Conservation (phyloP, 2,888 invertebrate species). For the Fissipunctia ypsillon region DNA sequence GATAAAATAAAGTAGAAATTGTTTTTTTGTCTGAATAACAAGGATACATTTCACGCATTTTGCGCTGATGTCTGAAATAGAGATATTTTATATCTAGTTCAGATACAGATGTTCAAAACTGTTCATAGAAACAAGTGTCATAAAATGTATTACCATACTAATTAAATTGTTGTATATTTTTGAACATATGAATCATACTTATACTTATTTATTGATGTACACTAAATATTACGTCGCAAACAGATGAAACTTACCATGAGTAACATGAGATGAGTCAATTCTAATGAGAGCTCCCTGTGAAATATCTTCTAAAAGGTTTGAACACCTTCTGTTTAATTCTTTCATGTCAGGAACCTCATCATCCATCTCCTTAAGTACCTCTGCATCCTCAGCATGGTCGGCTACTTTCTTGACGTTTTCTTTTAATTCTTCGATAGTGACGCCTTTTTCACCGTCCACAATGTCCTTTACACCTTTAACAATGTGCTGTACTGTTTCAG, state of each 20-base stretch:
- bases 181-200: too few species aligned
- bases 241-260: constrained; percentile 80
- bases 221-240: background rate
- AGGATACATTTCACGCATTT: background rate
- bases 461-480: constrained; percentile 19
- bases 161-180: too few species aligned
- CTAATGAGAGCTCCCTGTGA: constrained; percentile 88
- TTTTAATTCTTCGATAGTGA: constrained; percentile 18
- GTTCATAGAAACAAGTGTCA: too few species aligned
- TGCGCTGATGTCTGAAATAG: too few species aligned
- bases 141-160: too few species aligned
- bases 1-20: too few species aligned
- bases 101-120: too few species aligned
- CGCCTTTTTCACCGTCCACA: constrained; percentile 12
- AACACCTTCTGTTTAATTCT: constrained; percentile 88
- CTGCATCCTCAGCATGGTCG: constrained; percentile 42
- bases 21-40: too few species aligned
- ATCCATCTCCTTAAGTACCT: constrained; percentile 66
- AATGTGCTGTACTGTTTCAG: constrained; percentile 30
- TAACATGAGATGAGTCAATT: constrained; percentile 87
- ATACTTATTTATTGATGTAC: background rate
- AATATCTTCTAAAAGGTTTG: constrained; percentile 88
- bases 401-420: constrained; percentile 27
- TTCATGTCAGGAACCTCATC: constrained; percentile 85
- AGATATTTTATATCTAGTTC: too few species aligned